Evolutionary conservation across 2,113 vertebrate genomes (phyloP).

Genomic region (Felis chaus): DNA sequence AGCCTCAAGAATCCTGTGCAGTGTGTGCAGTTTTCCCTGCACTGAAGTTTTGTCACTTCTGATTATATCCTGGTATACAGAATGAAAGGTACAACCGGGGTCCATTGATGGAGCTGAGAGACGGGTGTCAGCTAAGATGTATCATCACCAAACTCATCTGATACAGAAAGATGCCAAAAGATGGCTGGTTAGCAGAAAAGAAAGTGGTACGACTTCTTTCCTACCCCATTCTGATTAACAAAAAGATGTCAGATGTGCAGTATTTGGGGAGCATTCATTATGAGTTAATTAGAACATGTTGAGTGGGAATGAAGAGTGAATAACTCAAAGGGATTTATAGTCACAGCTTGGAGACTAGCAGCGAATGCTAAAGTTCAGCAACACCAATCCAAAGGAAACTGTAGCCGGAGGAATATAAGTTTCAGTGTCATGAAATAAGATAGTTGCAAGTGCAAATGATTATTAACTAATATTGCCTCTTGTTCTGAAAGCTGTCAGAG

Average conservation of each 20-base stretch:
- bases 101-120: not conserved
- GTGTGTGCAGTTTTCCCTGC: not conserved
- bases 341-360: not conserved
- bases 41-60: not conserved
- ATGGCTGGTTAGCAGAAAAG: not conserved
- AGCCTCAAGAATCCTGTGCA: fast-evolving
- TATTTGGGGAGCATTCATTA: constrained; percentile 34
- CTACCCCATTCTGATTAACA: not conserved
- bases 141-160: not conserved
- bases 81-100: not conserved
- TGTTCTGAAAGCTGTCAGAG: constrained; percentile 64
- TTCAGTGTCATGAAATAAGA: constrained; percentile 59
- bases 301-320: constrained; percentile 3
- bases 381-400: not conserved
- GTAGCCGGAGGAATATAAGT: constrained; percentile 15
- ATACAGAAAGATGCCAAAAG: not conserved
- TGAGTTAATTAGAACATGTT: constrained; percentile 13
- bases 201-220: not conserved
- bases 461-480: constrained; percentile 60
- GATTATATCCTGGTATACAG: not conserved
- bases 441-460: constrained; percentile 24
- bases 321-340: not conserved
- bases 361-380: not conserved
- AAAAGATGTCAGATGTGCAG: not conserved
- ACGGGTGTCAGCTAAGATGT: not conserved